Base-by-base conservation (phyloP, 2,797 vertebrate species). In the Enteromius afrohamiltoni region DNA sequence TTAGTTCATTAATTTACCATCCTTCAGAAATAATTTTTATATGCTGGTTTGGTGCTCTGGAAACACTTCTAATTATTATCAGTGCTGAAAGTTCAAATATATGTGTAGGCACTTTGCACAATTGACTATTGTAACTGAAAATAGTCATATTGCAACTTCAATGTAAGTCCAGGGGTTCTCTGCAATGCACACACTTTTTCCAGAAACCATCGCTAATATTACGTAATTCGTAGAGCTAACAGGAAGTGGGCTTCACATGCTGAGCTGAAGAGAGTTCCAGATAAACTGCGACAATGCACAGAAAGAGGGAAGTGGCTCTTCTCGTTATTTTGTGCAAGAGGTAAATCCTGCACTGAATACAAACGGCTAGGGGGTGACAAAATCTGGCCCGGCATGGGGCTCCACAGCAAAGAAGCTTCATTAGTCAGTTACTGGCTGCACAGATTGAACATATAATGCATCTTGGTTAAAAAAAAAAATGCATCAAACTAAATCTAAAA, bases 251-350 rank as follows among this genome's bases (percentile, higher is more conserved):
- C 29, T 78, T 70, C 49, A 40, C 51, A 40, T 49, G 67, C 26
- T 60, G 75, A 62, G 64, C 53, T 23, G 49, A 77, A 53, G 47
- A 21, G 53, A 64, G 19, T 78, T 83, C 42, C 42, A 83, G 82
- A 83, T 78, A 83, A 83, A 62, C 26, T 11, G 45, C 6, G 42
- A 51, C 82, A 62, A 71, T 78, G 53, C 53, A 51, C 3, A n/a
- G 76, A 78, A 78, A 83, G 29, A 71, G 55, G 81, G 81, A 83
- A 83, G 81, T 58, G 64, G 34, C 17, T 68, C 34, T 77, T 77
- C 73, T 77, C 11, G 2, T 37, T 79, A 17, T 53, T 79, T 79
- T 71, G 34, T 29, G 13, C 11, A 6, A 37, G 75, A 49, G 51
- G 82, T 71, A 78, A 83, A 71, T 83, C 73, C 73, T 19, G 62